A percentile compares a stretch with the other conserved stretches of the same genome.
Evolutionary conservation across 2,797 vertebrate species (phyloP).

Genomic region (Onychomys arenicola): DNA sequence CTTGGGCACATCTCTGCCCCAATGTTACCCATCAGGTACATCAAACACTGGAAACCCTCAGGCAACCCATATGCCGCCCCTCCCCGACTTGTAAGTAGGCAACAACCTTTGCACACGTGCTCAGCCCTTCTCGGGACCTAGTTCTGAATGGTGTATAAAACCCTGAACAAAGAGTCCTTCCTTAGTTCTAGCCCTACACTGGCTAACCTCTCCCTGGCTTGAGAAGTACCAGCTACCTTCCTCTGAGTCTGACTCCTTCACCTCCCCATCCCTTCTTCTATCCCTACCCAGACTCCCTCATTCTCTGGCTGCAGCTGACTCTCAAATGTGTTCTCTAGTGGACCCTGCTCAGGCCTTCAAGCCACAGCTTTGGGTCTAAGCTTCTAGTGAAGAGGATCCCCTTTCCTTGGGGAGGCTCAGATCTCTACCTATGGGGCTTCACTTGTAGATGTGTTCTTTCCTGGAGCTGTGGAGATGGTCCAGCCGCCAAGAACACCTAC

Average conservation of each 20-base stretch:
- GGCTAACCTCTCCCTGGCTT: not conserved
- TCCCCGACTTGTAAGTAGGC: not conserved
- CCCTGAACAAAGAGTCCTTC: not conserved
- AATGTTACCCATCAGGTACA: accelerated
- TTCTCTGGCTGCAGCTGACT: not conserved
- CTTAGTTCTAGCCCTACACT: not conserved
- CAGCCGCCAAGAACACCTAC: not conserved
- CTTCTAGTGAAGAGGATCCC: not conserved
- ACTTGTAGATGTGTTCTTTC: not conserved
- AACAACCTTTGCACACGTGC: not conserved
- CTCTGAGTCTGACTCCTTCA: not conserved
- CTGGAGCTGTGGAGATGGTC: not conserved
- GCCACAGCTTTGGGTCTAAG: not conserved
- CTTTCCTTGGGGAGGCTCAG: not conserved
- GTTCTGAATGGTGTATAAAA: not conserved
- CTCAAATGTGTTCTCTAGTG: not conserved
- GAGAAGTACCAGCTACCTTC: not conserved
- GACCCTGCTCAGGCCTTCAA: not conserved
- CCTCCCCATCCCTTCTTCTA: too few relatives aligned
- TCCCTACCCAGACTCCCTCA: not conserved
- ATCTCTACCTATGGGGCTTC: not conserved
- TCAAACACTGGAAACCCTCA: not conserved
- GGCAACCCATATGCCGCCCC: not conserved
- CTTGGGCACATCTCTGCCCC: too few relatives aligned
- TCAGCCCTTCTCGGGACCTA: not conserved